Evolutionary conservation across 2,797 vertebrate species (phyloP).

Genomic region (Pagetopsis macropterus): DNA sequence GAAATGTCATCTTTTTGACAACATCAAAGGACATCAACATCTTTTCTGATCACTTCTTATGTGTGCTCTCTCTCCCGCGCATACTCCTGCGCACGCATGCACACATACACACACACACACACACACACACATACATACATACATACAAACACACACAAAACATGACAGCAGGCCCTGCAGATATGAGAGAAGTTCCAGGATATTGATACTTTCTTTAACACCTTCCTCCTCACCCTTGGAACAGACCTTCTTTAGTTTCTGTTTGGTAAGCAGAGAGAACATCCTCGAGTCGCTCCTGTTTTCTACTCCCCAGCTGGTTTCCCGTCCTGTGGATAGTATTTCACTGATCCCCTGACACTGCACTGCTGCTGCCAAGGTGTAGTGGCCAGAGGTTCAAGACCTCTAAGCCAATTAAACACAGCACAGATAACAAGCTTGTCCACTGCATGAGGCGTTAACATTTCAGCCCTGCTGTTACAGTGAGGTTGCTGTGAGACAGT

Average conservation of each 20-base stretch:
- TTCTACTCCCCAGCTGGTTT: conserved; percentile 68
- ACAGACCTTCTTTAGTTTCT: conserved; percentile 68
- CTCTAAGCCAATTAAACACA: conserved; percentile 51
- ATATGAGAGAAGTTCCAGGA: conserved; percentile 57
- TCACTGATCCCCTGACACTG: conserved; percentile 51
- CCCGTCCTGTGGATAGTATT: conserved; percentile 66
- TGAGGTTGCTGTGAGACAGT: background rate
- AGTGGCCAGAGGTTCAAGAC: conserved; percentile 52
- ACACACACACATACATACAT: background rate
- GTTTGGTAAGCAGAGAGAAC: conserved; percentile 76
- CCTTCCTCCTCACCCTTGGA: conserved; percentile 66
- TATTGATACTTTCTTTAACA: conserved; percentile 67
- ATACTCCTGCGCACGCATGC: too few species aligned
- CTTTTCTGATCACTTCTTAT: conserved; percentile 15
- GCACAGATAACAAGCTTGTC: conserved; percentile 30
- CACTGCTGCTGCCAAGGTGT: conserved; percentile 52
- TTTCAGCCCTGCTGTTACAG: conserved; percentile 2
- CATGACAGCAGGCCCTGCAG: conserved; percentile 47
- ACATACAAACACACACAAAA: conserved; percentile 1
- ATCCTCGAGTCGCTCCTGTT: conserved; percentile 66
- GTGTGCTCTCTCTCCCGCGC: background rate
- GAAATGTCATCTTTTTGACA: conserved; percentile 25
- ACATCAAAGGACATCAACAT: conserved; percentile 8
- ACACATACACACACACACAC: too few species aligned
- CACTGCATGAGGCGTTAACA: conserved; percentile 21